Evolutionary conservation across 2,888 invertebrate species (phyloP).

Genomic region (Norana najaformis): DNA sequence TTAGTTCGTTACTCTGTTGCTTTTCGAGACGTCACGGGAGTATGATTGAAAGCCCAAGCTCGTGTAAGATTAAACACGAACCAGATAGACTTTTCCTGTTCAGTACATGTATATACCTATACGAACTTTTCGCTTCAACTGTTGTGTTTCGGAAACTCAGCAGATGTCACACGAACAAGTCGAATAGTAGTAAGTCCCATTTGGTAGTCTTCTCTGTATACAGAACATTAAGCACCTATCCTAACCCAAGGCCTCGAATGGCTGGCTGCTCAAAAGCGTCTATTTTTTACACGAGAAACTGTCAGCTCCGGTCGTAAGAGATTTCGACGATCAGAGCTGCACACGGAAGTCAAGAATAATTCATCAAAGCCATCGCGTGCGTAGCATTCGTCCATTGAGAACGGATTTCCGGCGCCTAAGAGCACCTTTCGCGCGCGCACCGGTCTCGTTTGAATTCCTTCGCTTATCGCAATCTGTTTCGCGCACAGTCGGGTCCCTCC

Average conservation of each 20-base stretch:
- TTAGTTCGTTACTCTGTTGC: too few species aligned
- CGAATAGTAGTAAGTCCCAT: neutral
- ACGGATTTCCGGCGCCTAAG: neutral
- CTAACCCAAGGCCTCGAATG: neutral
- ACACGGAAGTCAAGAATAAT: neutral
- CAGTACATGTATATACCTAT: neutral
- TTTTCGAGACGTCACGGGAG: neutral
- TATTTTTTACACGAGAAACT: too few species aligned
- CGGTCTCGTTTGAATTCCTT: neutral
- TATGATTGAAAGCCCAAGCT: neutral
- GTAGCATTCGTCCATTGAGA: neutral
- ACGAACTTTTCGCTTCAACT: neutral
- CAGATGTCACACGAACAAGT: neutral
- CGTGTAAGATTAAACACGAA: neutral
- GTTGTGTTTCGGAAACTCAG: neutral
- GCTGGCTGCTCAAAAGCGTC: neutral
- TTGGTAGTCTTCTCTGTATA: neutral
- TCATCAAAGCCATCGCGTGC: neutral
- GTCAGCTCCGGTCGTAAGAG: neutral
- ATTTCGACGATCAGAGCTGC: neutral
- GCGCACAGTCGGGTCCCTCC: neutral
- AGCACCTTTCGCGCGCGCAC: neutral
- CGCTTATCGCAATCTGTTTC: neutral
- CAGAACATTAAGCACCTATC: neutral
- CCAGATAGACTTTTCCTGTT: neutral